Evolutionary conservation across 2,888 invertebrate species (phyloP).

Genomic region (Rhagium mordax): DNA sequence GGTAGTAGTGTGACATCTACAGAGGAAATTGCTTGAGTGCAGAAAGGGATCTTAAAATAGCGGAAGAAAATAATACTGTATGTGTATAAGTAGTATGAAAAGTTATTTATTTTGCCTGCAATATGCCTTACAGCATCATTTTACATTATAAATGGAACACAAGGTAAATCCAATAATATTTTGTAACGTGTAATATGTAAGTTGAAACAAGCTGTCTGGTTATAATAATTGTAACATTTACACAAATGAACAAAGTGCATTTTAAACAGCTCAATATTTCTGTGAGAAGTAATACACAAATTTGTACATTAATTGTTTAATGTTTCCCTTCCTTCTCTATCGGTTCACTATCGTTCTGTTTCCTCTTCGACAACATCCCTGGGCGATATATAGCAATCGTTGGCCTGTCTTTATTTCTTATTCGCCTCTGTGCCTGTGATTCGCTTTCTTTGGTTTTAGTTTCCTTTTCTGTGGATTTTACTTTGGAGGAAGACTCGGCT

Average conservation of each 20-base stretch:
- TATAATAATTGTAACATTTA: too few species aligned
- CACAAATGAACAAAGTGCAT: neutral
- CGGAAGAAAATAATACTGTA: too few species aligned
- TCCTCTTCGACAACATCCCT: slow-evolving; percentile 87
- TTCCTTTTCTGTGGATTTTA: slow-evolving; percentile 44
- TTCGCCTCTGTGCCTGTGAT: slow-evolving; percentile 66
- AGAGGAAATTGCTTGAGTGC: too few species aligned
- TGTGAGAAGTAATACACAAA: neutral
- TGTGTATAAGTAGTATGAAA: too few species aligned
- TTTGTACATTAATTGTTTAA: neutral
- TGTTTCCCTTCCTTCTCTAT: slow-evolving; percentile 49
- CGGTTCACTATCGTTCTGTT: slow-evolving; percentile 73
- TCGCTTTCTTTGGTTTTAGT: slow-evolving; percentile 45
- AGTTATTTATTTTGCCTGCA: too few species aligned
- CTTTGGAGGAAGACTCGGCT: slow-evolving; percentile 13
- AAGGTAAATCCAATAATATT: too few species aligned
- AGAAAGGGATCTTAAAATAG: too few species aligned
- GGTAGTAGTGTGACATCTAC: too few species aligned
- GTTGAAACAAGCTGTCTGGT: too few species aligned
- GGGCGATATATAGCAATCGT: slow-evolving; percentile 93
- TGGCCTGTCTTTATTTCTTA: slow-evolving; percentile 84
- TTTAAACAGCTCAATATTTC: neutral
- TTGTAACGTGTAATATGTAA: too few species aligned
- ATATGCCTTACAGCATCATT: too few species aligned
- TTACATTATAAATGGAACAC: too few species aligned